Evolutionary conservation across 1,140 invertebrate genomes (phyloP).

Genomic region (Phthorimaea operculella): DNA sequence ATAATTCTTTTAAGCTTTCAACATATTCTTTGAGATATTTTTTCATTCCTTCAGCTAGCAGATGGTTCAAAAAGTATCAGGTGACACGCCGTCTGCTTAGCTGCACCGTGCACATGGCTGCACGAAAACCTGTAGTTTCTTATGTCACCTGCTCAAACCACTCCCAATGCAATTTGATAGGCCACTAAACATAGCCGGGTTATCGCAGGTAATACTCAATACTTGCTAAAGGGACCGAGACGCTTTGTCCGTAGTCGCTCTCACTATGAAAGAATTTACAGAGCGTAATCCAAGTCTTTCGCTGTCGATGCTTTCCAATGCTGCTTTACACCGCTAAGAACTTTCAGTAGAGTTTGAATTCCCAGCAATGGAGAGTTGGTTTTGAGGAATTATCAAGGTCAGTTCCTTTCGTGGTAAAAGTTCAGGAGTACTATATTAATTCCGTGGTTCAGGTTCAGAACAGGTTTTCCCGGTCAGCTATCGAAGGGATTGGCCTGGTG

Average conservation of each 20-base stretch:
- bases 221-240: background rate
- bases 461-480: constrained; percentile 26
- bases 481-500: constrained; percentile 10
- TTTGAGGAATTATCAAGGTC: constrained; percentile 16
- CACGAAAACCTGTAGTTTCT: background rate
- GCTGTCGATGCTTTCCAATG: background rate
- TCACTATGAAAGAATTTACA: background rate
- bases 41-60: background rate
- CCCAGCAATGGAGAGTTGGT: constrained; percentile 1
- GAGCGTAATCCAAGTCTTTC: background rate
- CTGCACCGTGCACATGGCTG: background rate
- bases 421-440: background rate
- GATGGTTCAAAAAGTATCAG: constrained; percentile 1
- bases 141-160: background rate
- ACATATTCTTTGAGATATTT: background rate
- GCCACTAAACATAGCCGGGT: background rate
- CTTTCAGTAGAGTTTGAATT: background rate
- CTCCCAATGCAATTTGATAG: background rate
- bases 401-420: constrained; percentile 3
- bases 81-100: constrained; percentile 1
- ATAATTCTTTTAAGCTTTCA: no score
- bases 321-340: background rate
- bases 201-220: background rate
- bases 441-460: constrained; percentile 13
- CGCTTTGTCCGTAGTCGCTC: background rate